phyloP scores from a whole-genome alignment of 2,113 vertebrate genomes.

The Ageneiosus marmoratus region DNA sequence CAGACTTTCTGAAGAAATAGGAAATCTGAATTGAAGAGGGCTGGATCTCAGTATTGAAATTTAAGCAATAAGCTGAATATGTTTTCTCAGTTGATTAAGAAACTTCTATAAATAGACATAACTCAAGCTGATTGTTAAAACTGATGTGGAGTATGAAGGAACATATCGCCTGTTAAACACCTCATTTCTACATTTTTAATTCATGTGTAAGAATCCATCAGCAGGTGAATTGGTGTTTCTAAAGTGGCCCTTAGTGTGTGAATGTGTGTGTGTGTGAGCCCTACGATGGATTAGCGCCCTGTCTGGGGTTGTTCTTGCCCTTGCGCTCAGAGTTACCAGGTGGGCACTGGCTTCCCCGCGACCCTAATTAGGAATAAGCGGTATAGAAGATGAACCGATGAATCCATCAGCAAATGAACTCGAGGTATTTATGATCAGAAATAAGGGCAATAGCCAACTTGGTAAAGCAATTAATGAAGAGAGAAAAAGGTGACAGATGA shows the following conservation, averaged over 20 bases:
- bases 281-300: too few species aligned
- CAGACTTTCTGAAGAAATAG: not conserved
- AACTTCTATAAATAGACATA: not conserved
- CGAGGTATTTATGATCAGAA: constrained; percentile 1
- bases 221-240: too few species aligned
- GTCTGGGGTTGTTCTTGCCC: too few species aligned
- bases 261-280: too few species aligned
- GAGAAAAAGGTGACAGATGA: not conserved
- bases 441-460: not conserved
- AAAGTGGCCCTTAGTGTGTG: too few species aligned
- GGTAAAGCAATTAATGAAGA: not conserved
- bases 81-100: not conserved
- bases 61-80: not conserved
- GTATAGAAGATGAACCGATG: too few species aligned
- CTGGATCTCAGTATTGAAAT: not conserved
- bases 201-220: constrained; percentile 9
- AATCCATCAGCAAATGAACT: constrained; percentile 27
- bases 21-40: not conserved
- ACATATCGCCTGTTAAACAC: not conserved
- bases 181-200: constrained; percentile 10
- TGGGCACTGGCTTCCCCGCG: too few species aligned
- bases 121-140: not conserved
- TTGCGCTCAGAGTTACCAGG: too few species aligned
- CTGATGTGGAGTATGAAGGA: not conserved
- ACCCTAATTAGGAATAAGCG: too few species aligned